Evolutionary conservation across 2,888 invertebrate genomes (phyloP).

Genomic region (Fragum fragum): DNA sequence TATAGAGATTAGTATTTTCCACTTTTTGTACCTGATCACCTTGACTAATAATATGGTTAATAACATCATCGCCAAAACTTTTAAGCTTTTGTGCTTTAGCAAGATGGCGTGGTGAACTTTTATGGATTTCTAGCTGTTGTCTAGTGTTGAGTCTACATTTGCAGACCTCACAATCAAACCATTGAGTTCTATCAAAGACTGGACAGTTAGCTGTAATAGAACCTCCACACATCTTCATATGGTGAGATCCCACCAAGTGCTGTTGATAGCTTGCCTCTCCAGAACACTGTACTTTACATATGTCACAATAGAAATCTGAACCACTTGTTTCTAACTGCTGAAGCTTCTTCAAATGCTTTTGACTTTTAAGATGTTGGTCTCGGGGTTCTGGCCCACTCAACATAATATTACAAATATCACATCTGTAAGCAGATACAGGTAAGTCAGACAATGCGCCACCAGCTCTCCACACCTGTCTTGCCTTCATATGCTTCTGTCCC

Average conservation of each 20-base stretch:
- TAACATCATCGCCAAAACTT: background rate
- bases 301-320: constrained; percentile 68
- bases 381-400: constrained; percentile 77
- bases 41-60: background rate
- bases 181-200: constrained; percentile 31
- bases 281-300: constrained; percentile 73
- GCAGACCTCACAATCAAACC: constrained; percentile 39
- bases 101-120: constrained; percentile 66
- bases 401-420: constrained; percentile 73
- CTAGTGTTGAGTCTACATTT: constrained; percentile 70
- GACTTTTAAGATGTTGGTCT: constrained; percentile 75
- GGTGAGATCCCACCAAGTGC: constrained; percentile 76
- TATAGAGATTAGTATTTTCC: background rate
- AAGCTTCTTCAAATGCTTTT: constrained; percentile 72
- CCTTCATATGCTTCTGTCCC: constrained; percentile 72
- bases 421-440: constrained; percentile 25
- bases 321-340: constrained; percentile 25
- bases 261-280: constrained; percentile 76
- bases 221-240: constrained; percentile 61
- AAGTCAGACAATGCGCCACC: background rate
- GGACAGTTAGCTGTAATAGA: background rate
- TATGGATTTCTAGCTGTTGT: constrained; percentile 70
- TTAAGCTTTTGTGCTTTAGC: constrained; percentile 20
- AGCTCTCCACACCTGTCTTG: constrained; percentile 41
- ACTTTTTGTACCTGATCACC: background rate